Evolutionary conservation across 1,140 invertebrate genomes (phyloP).

Genomic region (Spodoptera frugiperda): DNA sequence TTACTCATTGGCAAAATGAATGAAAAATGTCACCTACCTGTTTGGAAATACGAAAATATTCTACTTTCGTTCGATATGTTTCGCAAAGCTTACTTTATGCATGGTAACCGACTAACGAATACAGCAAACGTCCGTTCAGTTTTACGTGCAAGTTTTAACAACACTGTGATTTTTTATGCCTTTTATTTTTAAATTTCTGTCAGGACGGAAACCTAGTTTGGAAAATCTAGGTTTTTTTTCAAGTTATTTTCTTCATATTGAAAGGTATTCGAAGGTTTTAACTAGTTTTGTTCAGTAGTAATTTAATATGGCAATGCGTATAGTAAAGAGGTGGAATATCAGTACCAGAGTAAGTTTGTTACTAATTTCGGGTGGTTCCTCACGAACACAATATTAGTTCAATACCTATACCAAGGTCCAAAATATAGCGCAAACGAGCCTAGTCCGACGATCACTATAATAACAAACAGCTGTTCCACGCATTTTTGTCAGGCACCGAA

Average conservation of each 20-base stretch:
- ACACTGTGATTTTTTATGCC: conserved; percentile 61
- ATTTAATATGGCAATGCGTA: not conserved
- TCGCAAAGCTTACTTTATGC: conserved; percentile 29
- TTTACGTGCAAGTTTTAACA: conserved; percentile 73
- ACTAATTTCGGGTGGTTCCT: not conserved
- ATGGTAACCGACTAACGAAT: conserved; percentile 61
- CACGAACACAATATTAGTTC: not conserved
- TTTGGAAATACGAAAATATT: conserved; percentile 17
- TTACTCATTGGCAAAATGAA: conserved; percentile 14
- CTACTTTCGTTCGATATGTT: conserved; percentile 28
- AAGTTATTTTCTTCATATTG: conserved; percentile 2
- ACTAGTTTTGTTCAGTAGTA: not conserved
- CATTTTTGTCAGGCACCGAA: conserved; percentile 22
- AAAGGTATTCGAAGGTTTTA: conserved; percentile 12
- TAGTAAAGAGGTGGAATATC: no score
- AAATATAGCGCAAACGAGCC: conserved; percentile 14
- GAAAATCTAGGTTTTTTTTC: conserved; percentile 25
- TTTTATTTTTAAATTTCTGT: conserved; percentile 57
- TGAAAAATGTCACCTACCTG: conserved; percentile 26
- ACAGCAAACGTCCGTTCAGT: conserved; percentile 61
- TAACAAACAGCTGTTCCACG: conserved; percentile 30
- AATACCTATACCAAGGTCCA: conserved; percentile 5
- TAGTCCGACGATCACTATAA: not conserved
- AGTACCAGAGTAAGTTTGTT: not conserved
- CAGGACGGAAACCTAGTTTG: conserved; percentile 58